Base-by-base conservation (phyloP, 2,113 vertebrate genomes). In the Cranoglanis bouderius region DNA sequence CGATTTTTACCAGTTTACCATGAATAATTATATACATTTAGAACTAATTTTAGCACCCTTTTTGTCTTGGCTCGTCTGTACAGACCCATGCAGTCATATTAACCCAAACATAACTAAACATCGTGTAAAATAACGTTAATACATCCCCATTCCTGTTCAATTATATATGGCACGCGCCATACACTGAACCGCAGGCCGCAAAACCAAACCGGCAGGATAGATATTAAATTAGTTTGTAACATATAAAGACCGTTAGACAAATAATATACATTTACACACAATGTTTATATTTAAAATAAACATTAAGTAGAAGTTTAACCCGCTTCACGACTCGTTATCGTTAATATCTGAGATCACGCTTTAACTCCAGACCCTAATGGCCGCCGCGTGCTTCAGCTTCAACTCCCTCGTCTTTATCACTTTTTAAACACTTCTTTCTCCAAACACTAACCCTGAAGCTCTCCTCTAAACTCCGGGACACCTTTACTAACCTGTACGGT, bases 281-380 rank as follows among this genome's bases (percentile, higher is more conserved):
- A 4, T 0, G 0, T 26, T 26, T 38, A 9, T 8, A 46, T 12
- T 75, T 4, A 26, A 26, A 6, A 77, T 26, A 14, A 16, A 46
- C 19, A 4, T 0, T 46, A 1, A 43, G 0, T 0, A 19, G 16
- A 9, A 75, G 40, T 46, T 9, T 4, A 26, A 26, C 46, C 75
- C 75, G 74, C 16, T 3, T 29, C 12, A 0, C 21, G 29, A 4
- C 24, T 4, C n/a, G 24, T n/a, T 26, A 21, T 14, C 0, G 0
- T 8, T 12, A 14, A 16, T 0, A 18, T 40, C 35, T 26, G 40
- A 75, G 4, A 43, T 1, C 21, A 1, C 6, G 0, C 7, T 9
- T 2, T 8, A 82, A 6, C 55, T 26, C 12, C 19, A 13, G 53
- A 59, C 4, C 0, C 19, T 59, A 38, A 59, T 26, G 55, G 81